These are phyloP conservation scores for Stratiolaelaps scimitus DNA, from an alignment of 1,140 invertebrate genomes.

Conservation along the genomic window DNA sequence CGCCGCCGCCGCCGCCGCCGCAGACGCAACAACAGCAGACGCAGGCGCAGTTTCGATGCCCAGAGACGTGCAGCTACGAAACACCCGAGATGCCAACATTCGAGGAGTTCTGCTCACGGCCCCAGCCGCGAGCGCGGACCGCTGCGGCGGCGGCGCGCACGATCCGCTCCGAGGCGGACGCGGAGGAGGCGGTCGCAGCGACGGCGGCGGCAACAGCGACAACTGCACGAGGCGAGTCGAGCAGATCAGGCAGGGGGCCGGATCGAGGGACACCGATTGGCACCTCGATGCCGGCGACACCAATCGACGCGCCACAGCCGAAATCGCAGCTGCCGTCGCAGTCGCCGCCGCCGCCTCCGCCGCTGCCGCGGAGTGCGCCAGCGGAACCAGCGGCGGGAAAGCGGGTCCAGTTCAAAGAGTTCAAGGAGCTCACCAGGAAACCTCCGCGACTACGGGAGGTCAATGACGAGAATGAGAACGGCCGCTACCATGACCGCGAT, in stretches of 20 bases:
- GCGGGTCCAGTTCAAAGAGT: conserved; percentile 15
- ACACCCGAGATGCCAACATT: conserved; percentile 20
- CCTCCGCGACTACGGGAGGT: conserved; percentile 1
- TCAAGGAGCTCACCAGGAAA: conserved; percentile 21
- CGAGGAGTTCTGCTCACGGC: conserved; percentile 18
- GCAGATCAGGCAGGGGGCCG: background rate
- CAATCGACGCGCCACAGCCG: too few relatives aligned
- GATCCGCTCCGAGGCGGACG: background rate
- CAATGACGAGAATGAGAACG: background rate
- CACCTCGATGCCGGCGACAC: too few relatives aligned
- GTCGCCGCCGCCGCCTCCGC: too few relatives aligned
- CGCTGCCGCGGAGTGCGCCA: too few relatives aligned
- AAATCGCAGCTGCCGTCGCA: too few relatives aligned
- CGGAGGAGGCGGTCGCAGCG: background rate
- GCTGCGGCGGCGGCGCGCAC: background rate
- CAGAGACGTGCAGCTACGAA: conserved; percentile 18
- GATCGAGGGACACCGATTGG: background rate
- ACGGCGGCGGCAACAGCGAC: conserved; percentile 5
- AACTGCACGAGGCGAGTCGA: background rate
- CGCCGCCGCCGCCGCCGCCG: background rate
- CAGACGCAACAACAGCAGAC: conserved; percentile 8
- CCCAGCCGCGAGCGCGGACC: background rate
- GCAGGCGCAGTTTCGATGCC: conserved; percentile 14
- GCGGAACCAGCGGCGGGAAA: too few relatives aligned
- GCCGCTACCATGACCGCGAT: too few relatives aligned